Conservation (phyloP, 1,140 invertebrate species). For the Heterodera schachtii region DNA sequence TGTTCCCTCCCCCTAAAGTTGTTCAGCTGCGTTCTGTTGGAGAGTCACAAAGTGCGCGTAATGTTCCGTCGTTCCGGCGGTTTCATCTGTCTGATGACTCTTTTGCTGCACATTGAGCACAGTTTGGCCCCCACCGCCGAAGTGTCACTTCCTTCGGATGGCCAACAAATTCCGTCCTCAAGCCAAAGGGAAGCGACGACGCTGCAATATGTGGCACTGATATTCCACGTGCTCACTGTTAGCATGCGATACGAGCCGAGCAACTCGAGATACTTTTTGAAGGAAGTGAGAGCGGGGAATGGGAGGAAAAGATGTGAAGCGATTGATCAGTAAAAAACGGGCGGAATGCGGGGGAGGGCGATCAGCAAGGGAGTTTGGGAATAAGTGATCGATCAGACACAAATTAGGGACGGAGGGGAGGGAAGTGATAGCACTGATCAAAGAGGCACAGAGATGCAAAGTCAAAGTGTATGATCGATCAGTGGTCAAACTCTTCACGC, state of each 20-base stretch:
- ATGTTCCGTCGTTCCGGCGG: slow-evolving; percentile 96
- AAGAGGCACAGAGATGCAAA: too few relatives aligned
- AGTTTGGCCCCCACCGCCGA: slow-evolving; percentile 68
- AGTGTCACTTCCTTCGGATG: slow-evolving; percentile 62
- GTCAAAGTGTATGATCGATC: too few relatives aligned
- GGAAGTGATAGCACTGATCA: too few relatives aligned
- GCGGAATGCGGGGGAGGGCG: too few relatives aligned
- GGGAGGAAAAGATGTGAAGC: background rate
- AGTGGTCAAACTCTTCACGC: too few relatives aligned
- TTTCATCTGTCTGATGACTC: slow-evolving; percentile 94
- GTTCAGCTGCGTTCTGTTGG: slow-evolving; percentile 54
- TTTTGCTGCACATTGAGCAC: slow-evolving; percentile 86
- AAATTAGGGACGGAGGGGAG: too few relatives aligned
- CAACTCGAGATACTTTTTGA: slow-evolving; percentile 96
- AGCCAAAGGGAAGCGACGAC: slow-evolving; percentile 35
- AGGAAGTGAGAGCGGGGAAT: slow-evolving; percentile 75
- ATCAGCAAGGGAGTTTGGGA: too few relatives aligned
- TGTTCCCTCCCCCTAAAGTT: slow-evolving; percentile 36
- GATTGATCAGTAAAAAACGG: too few relatives aligned
- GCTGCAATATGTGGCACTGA: slow-evolving; percentile 75
- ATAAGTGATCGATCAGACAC: too few relatives aligned
- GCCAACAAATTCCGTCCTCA: slow-evolving; percentile 45
- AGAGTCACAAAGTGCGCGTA: slow-evolving; percentile 87
- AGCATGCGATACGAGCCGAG: slow-evolving; percentile 98
- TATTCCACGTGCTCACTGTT: slow-evolving; percentile 91